Evolutionary conservation across 2,888 invertebrate species (phyloP).

Genomic region (Pseudeuparius sepicola): DNA sequence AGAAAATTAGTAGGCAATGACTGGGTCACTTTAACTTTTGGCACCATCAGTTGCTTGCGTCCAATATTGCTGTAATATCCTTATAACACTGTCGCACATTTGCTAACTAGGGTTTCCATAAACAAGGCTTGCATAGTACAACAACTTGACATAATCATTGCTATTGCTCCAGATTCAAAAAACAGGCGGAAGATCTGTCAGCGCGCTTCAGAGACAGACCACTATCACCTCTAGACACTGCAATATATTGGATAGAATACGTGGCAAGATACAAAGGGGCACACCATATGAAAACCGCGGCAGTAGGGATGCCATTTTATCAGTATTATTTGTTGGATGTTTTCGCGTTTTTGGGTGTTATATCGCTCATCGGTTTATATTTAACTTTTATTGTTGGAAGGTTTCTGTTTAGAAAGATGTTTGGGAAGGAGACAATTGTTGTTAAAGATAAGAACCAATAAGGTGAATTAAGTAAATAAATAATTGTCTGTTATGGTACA

Average conservation of each 20-base stretch:
- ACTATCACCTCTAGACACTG: constrained; percentile 46
- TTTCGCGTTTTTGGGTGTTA: constrained; percentile 35
- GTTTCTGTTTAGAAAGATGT: constrained; percentile 2
- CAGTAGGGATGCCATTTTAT: constrained; percentile 46
- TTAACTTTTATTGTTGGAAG: constrained; percentile 4
- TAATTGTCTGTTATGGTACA: no score
- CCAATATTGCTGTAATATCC: no score
- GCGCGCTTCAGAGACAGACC: constrained; percentile 46
- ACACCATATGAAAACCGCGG: constrained; percentile 42
- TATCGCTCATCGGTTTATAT: constrained; percentile 14
- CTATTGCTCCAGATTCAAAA: no score
- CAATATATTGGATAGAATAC: constrained; percentile 59
- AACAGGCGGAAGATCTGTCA: constrained; percentile 40
- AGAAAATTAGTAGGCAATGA: no score
- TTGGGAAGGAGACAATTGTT: not conserved
- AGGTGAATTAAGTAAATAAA: no score
- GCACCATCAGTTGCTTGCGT: no score
- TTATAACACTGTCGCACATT: no score
- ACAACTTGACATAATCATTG: no score
- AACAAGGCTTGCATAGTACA: no score
- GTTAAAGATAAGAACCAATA: constrained; percentile 9
- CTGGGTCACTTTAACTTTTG: no score
- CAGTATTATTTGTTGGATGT: constrained; percentile 47
- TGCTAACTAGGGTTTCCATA: no score
- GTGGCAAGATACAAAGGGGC: constrained; percentile 50